phyloP scores from a whole-genome alignment of 2,888 invertebrate species.

The Tetrapedia diversipes region DNA sequence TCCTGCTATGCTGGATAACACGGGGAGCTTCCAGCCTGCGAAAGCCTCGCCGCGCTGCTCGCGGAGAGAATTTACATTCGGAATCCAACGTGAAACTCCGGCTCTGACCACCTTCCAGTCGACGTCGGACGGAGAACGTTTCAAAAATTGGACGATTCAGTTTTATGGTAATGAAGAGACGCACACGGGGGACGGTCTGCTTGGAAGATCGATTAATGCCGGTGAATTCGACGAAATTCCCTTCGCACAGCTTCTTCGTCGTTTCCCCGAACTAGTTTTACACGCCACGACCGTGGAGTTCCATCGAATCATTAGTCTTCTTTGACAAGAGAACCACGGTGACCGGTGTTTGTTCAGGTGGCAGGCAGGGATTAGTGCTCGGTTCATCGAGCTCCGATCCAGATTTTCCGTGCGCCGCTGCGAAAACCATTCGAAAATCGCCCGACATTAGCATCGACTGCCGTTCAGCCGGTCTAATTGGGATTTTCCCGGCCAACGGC shows the following conservation, averaged over 20 bases:
- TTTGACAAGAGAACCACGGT: conserved; percentile 46
- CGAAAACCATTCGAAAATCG: conserved; percentile 51
- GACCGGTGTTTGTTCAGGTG: conserved; percentile 68
- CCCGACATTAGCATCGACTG: conserved; percentile 40
- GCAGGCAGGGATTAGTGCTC: conserved; percentile 59
- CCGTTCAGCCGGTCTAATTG: conserved; percentile 52
- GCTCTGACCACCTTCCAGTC: background rate
- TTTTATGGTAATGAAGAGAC: background rate
- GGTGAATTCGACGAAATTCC: background rate
- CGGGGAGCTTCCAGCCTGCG: conserved; percentile 49
- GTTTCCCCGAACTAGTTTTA: conserved; percentile 26
- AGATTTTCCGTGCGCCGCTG: conserved; percentile 48
- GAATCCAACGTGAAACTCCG: background rate
- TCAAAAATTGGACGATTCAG: conserved; percentile 1
- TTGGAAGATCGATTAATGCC: background rate
- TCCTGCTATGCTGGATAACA: conserved; percentile 64
- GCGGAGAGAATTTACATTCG: conserved; percentile 28
- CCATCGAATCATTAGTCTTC: conserved; percentile 63
- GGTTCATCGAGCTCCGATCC: conserved; percentile 58
- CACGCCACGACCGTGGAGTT: conserved; percentile 37
- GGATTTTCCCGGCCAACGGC: conserved; percentile 41
- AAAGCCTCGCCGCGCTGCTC: conserved; percentile 14
- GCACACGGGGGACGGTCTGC: background rate
- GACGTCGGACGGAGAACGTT: background rate
- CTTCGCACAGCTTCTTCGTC: background rate